Evolutionary conservation across 2,113 vertebrate species (phyloP), one percentile per base, ranked within the genome.

Genomic region (Scomber japonicus): DNA sequence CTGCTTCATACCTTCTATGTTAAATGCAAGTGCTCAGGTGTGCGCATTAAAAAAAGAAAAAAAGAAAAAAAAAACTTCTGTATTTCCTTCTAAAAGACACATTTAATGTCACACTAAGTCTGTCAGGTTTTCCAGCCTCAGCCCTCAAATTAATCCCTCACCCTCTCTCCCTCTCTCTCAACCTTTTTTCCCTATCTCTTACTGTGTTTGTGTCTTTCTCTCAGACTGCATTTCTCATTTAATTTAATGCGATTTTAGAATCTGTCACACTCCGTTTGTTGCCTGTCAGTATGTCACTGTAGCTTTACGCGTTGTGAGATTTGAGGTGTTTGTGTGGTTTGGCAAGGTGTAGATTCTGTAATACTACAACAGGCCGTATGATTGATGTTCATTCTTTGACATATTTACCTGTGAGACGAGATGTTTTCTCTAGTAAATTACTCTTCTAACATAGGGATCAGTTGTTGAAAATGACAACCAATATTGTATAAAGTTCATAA

Each of bases 211-310:
- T 78, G 65, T 90, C 78, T 91, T 87, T 84, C 86, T 88, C 57
- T 77, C 76, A 77, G 70, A 71, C 74, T 81, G 71, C 78, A 72
- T 84, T 90, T 91, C 85, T 93, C 89, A 93, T 94, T 95, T 94
- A 90, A 73, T 89, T 92, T 94, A 95, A 95, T 95, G 86, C 82
- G 84, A 92, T 94, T 94, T 94, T 75, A 63, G 89, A 94, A 93
- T 92, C 75, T 94, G 94, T 92, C 94, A 93, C 84, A 88, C 86
- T 82, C 73, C 87, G 89, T 94, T 92, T 93, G 90, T 90, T 90
- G 87, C 91, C 82, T 90, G 92, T 94, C 94, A 94, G 62, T 94
- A 85, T 88, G 75, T 80, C 81, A 70, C 76, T 83, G 71, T 71
- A 78, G 87, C 82, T 82, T 82, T 84, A 71, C 80, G 85, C 79